Evolutionary conservation across 1,140 invertebrate species (phyloP), one percentile per base, ranked within the genome.

Genomic region (Nephila pilipes): DNA sequence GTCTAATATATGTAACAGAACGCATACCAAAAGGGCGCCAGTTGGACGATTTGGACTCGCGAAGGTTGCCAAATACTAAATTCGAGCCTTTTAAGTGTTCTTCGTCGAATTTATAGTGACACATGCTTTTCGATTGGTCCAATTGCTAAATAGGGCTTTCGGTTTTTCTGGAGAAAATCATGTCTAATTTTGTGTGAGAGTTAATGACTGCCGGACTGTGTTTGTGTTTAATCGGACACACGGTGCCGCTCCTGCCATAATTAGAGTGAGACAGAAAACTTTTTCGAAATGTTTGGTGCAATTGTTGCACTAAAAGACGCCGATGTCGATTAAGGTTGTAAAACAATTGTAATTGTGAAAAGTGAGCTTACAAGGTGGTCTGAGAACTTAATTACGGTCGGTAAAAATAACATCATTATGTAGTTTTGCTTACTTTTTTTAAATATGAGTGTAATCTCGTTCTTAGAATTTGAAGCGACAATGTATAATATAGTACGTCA

Each of bases 1-100:
- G 32, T 22, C 32, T 63, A 87, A 87, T 83, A 54, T 46, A 46
- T 83, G 80, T 55, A 87, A 38, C 85, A 22, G 85, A 87, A 87
- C 54, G n/a, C n/a, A 83, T 83, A n/a, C 57, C 32, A 36, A 57
- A n/a, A 63, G 54, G 85, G 55, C 85, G 29, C 85, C 57, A 63
- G n/a, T 83, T 54, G 14, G 81, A 54, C 54, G 54, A 25, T 65
- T 25, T 6, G 6, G 1, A 10, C 25, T 65, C 6, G 22, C 22
- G 25, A 29, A 32, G 25, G 29, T 32, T 6, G 6, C 46, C 0
- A 16, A 29, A 16, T 36, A 25, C 81, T 32, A 54, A 83, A 83
- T 83, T 54, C 16, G 46, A 46, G 20, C 36, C 8, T 2, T 38
- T 38, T 54, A 46, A 81, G 46, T 81, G 36, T 81, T 81, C 80